Percentiles rank a stretch among this genome's conserved stretches.
Conservation (phyloP, 2,888 invertebrate genomes). For the Cantharis rufa region DNA sequence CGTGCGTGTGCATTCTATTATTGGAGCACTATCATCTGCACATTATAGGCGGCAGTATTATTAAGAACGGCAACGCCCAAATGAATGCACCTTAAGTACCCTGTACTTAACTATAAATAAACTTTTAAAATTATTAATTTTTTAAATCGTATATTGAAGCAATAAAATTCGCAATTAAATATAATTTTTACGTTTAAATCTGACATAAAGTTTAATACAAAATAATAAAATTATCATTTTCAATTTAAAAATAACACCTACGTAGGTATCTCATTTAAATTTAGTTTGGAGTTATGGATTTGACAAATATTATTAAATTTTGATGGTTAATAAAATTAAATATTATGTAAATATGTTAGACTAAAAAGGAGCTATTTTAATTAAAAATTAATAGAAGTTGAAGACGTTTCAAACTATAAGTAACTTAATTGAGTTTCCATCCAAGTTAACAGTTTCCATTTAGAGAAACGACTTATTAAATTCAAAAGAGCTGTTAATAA, state of each 20-base stretch:
- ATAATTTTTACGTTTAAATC: background rate
- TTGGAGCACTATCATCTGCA: too few relatives aligned
- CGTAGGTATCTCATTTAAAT: background rate
- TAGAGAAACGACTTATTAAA: background rate
- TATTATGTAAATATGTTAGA: background rate
- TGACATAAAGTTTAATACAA: background rate
- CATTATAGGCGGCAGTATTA: too few relatives aligned
- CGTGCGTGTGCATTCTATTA: too few relatives aligned
- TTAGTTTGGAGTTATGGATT: background rate
- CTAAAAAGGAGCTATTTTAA: background rate
- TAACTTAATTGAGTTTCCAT: background rate
- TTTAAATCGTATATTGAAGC: background rate
- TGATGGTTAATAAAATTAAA: background rate
- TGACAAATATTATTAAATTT: background rate
- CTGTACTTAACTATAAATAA: too few relatives aligned
- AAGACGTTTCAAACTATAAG: background rate
- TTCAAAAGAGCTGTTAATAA: slow-evolving; percentile 28
- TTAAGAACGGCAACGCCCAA: too few relatives aligned
- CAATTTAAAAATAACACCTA: background rate
- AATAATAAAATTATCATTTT: background rate
- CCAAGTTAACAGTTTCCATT: background rate
- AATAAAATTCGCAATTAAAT: background rate
- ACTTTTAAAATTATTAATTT: background rate
- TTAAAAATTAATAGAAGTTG: background rate
- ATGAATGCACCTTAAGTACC: too few relatives aligned